phyloP scores from a whole-genome alignment of 2,797 vertebrate species.

The Helicolenus hilgendorfi region DNA sequence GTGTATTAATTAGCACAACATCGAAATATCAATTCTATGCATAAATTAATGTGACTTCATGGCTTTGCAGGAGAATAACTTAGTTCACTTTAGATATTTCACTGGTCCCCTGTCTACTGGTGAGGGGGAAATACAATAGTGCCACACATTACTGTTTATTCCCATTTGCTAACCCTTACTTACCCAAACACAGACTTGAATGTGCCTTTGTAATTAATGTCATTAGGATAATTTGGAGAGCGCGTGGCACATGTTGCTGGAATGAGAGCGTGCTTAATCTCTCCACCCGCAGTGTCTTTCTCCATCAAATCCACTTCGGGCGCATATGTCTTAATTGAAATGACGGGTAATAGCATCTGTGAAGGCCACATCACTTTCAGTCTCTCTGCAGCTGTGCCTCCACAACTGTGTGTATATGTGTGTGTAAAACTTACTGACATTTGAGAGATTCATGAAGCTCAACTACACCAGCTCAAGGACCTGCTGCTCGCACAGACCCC shows the following conservation, averaged over 20 bases:
- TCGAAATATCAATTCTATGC: background rate
- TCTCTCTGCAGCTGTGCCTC: constrained; percentile 76
- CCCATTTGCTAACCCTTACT: constrained; percentile 69
- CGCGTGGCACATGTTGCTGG: constrained; percentile 77
- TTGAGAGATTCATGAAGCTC: constrained; percentile 81
- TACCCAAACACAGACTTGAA: constrained; percentile 78
- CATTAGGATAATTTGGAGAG: constrained; percentile 83
- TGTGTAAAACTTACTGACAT: constrained; percentile 61
- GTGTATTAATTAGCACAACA: background rate
- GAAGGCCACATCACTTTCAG: constrained; percentile 79
- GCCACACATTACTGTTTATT: constrained; percentile 54
- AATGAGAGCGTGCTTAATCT: constrained; percentile 80
- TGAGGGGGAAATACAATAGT: constrained; percentile 12
- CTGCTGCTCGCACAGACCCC: constrained; percentile 45
- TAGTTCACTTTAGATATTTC: background rate
- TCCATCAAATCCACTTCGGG: constrained; percentile 74
- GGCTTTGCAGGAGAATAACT: background rate
- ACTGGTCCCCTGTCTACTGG: background rate
- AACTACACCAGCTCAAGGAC: constrained; percentile 68
- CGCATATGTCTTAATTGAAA: constrained; percentile 85
- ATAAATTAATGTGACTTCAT: background rate
- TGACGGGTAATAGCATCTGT: constrained; percentile 79
- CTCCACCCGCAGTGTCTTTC: constrained; percentile 77
- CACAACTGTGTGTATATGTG: constrained; percentile 26
- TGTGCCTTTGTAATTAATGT: constrained; percentile 82